Percentiles rank a stretch among this genome's conserved stretches.
Conservation (phyloP, 2,888 invertebrate species). For the Meta bourneti region DNA sequence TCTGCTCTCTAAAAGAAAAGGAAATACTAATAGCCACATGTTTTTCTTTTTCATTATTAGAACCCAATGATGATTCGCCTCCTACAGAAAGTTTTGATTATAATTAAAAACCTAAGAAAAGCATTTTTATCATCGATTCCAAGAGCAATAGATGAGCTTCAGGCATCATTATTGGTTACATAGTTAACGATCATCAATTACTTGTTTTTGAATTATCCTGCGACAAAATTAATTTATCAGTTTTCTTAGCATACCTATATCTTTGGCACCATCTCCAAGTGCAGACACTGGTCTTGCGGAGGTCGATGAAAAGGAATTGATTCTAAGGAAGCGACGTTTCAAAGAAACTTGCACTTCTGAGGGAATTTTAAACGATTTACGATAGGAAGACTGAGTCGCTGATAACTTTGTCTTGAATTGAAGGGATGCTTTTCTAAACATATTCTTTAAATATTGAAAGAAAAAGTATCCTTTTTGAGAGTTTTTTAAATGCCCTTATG, state of each 20-base stretch:
- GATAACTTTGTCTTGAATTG: background rate
- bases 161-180: slow-evolving; percentile 55
- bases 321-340: slow-evolving; percentile 4
- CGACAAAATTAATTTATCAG: slow-evolving; percentile 64
- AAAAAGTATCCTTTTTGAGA: too few species aligned
- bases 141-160: background rate
- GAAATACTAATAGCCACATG: background rate
- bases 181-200: slow-evolving; percentile 68
- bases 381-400: background rate
- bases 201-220: slow-evolving; percentile 60
- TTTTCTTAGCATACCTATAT: slow-evolving; percentile 7
- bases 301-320: slow-evolving; percentile 18
- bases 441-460: background rate
- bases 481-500: too few species aligned
- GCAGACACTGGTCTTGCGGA: background rate
- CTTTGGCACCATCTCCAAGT: slow-evolving; percentile 10
- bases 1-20: background rate
- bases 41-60: background rate
- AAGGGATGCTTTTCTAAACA: background rate
- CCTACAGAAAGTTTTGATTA: background rate
- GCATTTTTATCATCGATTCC: slow-evolving; percentile 10
- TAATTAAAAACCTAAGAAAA: background rate
- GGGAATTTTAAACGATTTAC: slow-evolving; percentile 7
- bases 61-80: background rate
- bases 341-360: background rate